Evolutionary conservation across 2,888 invertebrate species (phyloP).

Genomic region (Thecocarcelia acutangulata): DNA sequence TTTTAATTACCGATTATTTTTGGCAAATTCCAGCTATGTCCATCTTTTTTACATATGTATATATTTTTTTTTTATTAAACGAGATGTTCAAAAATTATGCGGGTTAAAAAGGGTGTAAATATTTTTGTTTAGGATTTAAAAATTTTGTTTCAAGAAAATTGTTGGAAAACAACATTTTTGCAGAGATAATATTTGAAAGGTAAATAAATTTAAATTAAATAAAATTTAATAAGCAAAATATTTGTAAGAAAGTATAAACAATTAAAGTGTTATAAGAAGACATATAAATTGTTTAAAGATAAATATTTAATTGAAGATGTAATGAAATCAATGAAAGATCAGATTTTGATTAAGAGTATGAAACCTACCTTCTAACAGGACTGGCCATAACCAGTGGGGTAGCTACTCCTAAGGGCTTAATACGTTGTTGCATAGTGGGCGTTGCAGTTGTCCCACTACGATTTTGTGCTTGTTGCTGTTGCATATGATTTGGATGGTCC

Average conservation of each 20-base stretch:
- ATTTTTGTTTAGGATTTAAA: slow-evolving; percentile 25
- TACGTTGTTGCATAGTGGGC: slow-evolving; percentile 94
- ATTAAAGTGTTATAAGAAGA: slow-evolving; percentile 52
- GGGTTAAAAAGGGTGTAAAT: slow-evolving; percentile 36
- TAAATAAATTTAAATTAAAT: slow-evolving; percentile 29
- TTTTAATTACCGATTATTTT: slow-evolving; percentile 71
- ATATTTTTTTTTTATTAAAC: slow-evolving; percentile 30
- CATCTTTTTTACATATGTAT: slow-evolving; percentile 66
- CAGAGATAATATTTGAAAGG: slow-evolving; percentile 22
- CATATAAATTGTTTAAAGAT: slow-evolving; percentile 3
- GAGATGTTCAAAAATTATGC: slow-evolving; percentile 50
- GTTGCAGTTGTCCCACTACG: slow-evolving; percentile 84
- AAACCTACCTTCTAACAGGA: slow-evolving; percentile 90
- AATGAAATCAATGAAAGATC: slow-evolving; percentile 27
- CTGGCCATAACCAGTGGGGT: slow-evolving; percentile 93
- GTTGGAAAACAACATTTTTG: slow-evolving; percentile 26
- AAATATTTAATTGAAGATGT: slow-evolving; percentile 21
- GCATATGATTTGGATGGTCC: slow-evolving; percentile 82
- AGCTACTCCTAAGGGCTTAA: slow-evolving; percentile 93
- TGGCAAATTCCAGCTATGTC: slow-evolving; percentile 72
- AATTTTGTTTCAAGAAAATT: slow-evolving; percentile 22
- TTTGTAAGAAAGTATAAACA: slow-evolving; percentile 47
- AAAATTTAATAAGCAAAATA: slow-evolving; percentile 61
- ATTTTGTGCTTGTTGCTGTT: slow-evolving; percentile 82
- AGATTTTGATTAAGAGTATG: neutral